Evolutionary conservation across 2,888 invertebrate genomes (phyloP).

Genomic region (Augiades crinisus): DNA sequence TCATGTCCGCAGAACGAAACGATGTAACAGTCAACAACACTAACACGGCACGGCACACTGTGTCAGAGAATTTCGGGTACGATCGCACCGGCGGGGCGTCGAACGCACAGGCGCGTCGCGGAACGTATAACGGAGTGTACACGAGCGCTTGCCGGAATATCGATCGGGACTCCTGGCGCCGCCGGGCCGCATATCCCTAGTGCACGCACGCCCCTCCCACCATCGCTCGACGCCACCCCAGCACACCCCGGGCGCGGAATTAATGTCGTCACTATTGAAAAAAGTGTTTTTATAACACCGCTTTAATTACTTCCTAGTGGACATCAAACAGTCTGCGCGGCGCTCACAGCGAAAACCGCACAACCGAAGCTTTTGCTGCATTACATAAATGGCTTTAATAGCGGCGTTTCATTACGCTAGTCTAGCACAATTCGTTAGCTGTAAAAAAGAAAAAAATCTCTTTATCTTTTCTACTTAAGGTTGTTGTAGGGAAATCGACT

Average conservation of each 20-base stretch:
- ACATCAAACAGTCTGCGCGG: constrained; percentile 9
- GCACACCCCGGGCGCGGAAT: constrained; percentile 30
- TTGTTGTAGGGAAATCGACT: not conserved
- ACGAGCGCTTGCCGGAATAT: constrained; percentile 50
- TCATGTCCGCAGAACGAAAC: constrained; percentile 48
- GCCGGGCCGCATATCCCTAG: constrained; percentile 75
- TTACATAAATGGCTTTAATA: not conserved
- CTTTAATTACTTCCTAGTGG: constrained; percentile 22
- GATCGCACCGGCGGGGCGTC: constrained; percentile 44
- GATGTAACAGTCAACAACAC: constrained; percentile 48
- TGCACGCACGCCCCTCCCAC: constrained; percentile 71
- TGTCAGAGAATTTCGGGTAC: constrained; percentile 38
- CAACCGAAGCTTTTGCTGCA: not conserved
- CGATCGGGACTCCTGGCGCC: constrained; percentile 75
- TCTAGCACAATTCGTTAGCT: not conserved
- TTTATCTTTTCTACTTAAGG: not conserved
- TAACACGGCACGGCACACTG: constrained; percentile 38
- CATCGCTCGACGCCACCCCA: constrained; percentile 49
- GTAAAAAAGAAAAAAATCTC: too few relatives aligned
- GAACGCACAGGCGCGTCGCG: constrained; percentile 59
- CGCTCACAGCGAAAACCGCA: constrained; percentile 1
- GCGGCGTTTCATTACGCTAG: not conserved
- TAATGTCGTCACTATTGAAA: constrained; percentile 31
- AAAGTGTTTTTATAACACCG: constrained; percentile 17
- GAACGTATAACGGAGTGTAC: constrained; percentile 54